These are phyloP conservation scores for Ctenodactylus gundi DNA, from an alignment of 2,113 vertebrate genomes.

Conservation along the genomic window DNA sequence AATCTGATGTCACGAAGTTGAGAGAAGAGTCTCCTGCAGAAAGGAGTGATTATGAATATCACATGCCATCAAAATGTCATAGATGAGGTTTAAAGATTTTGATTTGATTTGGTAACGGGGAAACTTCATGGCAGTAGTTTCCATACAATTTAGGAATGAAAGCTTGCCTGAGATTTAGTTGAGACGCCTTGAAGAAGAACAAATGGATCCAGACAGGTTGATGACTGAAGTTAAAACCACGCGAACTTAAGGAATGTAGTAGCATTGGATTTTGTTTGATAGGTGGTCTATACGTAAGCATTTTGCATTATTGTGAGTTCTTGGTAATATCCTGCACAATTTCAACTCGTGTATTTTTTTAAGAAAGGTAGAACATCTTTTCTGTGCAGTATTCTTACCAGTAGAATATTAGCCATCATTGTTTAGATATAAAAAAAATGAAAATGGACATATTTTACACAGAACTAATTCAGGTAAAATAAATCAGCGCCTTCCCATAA, in stretches of 20 bases:
- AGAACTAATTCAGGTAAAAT: conserved; percentile 11
- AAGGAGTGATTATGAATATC: background rate
- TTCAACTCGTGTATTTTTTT: conserved; percentile 2
- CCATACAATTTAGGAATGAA: background rate
- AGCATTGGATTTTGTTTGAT: background rate
- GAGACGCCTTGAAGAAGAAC: background rate
- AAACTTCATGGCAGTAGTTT: background rate
- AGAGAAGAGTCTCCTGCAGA: background rate
- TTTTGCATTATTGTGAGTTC: background rate
- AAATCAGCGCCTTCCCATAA: background rate
- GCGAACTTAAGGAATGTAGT: background rate
- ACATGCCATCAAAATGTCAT: background rate
- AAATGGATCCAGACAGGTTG: background rate
- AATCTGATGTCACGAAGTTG: background rate
- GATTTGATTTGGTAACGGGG: background rate
- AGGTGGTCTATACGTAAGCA: background rate
- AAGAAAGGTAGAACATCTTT: background rate
- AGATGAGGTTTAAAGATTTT: background rate
- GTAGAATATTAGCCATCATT: background rate
- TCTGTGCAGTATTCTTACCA: background rate
- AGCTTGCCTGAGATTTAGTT: background rate
- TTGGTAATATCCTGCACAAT: background rate
- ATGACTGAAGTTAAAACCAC: background rate
- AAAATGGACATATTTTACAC: background rate
- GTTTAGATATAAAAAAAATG: background rate